These are phyloP conservation scores for Exocentrus adspersus DNA, from an alignment of 2,888 invertebrate genomes.

Conservation along the genomic window DNA sequence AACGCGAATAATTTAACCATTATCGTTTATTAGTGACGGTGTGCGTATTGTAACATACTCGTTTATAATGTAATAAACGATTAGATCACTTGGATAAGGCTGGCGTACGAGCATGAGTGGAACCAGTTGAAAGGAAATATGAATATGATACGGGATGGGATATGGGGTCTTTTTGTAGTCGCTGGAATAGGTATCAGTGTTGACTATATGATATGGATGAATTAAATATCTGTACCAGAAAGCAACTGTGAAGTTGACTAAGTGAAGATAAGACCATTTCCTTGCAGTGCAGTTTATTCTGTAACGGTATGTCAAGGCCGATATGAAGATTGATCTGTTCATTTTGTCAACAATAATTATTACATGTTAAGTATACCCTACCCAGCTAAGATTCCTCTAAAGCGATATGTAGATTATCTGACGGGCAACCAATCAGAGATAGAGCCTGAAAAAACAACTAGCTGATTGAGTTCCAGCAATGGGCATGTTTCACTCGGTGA, in stretches of 20 bases:
- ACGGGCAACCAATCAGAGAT: too few species aligned
- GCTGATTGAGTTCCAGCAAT: too few species aligned
- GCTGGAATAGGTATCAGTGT: constrained; percentile 23
- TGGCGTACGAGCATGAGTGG: constrained; percentile 11
- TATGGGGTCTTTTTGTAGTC: constrained; percentile 4
- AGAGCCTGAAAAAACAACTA: too few species aligned
- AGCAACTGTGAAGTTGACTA: neutral
- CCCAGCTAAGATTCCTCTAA: too few species aligned
- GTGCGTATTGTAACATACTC: constrained; percentile 29
- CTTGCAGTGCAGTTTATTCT: neutral
- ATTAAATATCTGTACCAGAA: constrained; percentile 16
- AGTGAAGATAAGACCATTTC: constrained; percentile 2
- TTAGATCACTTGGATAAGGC: constrained; percentile 33
- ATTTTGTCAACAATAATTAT: too few species aligned
- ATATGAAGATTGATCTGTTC: constrained; percentile 6
- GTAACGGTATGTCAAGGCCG: constrained; percentile 18
- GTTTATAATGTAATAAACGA: constrained; percentile 29
- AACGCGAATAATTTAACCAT: constrained; percentile 31
- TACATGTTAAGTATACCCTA: too few species aligned
- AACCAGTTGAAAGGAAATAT: constrained; percentile 24
- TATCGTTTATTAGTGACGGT: constrained; percentile 27
- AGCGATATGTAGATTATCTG: neutral
- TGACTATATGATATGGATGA: constrained; percentile 7
- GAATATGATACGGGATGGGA: constrained; percentile 2
- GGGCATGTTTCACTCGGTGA: too few species aligned